Percentiles rank a stretch among this genome's conserved stretches.
These are phyloP conservation scores for Octopus bimaculoides DNA, from an alignment of 1,140 invertebrate species.

Conservation along the genomic window DNA sequence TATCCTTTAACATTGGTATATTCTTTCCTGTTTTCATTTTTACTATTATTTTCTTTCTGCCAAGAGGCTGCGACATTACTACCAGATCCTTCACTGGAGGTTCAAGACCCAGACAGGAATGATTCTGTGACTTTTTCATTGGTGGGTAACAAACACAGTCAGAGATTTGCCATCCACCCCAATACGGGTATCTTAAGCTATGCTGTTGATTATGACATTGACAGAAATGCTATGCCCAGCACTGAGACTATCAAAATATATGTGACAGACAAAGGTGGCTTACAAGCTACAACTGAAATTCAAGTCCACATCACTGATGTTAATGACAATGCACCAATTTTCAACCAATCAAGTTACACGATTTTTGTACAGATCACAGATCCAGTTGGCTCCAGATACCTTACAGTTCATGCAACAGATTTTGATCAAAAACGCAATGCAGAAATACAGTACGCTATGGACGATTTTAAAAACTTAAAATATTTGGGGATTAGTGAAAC, in stretches of 20 bases:
- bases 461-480: neutral
- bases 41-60: too few relatives aligned
- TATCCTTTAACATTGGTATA: too few relatives aligned
- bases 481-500: neutral
- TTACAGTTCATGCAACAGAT: neutral
- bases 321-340: neutral
- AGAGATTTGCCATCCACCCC: neutral
- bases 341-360: constrained; percentile 8
- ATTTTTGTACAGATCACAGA: neutral
- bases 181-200: neutral
- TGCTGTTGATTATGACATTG: neutral
- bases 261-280: neutral
- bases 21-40: too few relatives aligned
- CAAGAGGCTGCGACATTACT: neutral
- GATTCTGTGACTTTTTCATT: neutral
- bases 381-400: neutral
- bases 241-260: neutral
- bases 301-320: neutral
- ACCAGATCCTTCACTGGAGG: neutral
- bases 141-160: neutral
- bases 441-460: neutral
- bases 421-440: neutral
- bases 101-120: neutral
- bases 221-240: neutral
- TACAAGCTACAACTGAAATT: neutral